A percentile compares a stretch with the other conserved stretches of the same genome.
Conservation (phyloP, 1,140 invertebrate genomes). For the Zaprionus davidi region DNA sequence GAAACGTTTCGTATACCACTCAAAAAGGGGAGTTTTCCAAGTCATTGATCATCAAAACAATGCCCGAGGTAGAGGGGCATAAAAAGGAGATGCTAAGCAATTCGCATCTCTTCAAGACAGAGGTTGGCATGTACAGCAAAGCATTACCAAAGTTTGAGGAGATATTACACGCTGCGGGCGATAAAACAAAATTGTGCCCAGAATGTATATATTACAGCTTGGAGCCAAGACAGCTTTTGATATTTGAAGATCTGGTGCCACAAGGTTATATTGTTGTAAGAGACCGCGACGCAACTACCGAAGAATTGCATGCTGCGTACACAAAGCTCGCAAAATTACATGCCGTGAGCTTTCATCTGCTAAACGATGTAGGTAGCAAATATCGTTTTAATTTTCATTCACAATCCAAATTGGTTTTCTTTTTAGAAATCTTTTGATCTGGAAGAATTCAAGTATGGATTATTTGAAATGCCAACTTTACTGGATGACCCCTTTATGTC, state of each 20-base stretch:
- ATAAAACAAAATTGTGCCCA: conserved; percentile 39
- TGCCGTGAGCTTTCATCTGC: conserved; percentile 61
- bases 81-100: conserved; percentile 59
- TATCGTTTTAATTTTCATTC: not conserved
- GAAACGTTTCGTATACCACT: conserved; percentile 29
- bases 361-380: conserved; percentile 37
- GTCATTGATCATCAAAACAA: conserved; percentile 71
- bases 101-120: conserved; percentile 61
- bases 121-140: conserved; percentile 64
- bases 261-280: conserved; percentile 53
- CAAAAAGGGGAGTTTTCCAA: conserved; percentile 17
- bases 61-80: conserved; percentile 66
- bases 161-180: conserved; percentile 51
- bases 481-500: conserved; percentile 34
- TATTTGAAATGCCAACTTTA: conserved; percentile 44
- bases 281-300: conserved; percentile 28
- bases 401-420: not conserved
- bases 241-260: conserved; percentile 67
- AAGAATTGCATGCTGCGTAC: conserved; percentile 45
- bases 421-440: conserved; percentile 46
- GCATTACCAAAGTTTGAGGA: conserved; percentile 66
- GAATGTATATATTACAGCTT: conserved; percentile 57
- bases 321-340: conserved; percentile 68
- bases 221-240: conserved; percentile 53
- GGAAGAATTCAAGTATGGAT: conserved; percentile 46